A percentile compares a stretch with the other conserved stretches of the same genome.
Conservation (phyloP, 2,888 invertebrate species). For the Stenchaetothrips biformis region DNA sequence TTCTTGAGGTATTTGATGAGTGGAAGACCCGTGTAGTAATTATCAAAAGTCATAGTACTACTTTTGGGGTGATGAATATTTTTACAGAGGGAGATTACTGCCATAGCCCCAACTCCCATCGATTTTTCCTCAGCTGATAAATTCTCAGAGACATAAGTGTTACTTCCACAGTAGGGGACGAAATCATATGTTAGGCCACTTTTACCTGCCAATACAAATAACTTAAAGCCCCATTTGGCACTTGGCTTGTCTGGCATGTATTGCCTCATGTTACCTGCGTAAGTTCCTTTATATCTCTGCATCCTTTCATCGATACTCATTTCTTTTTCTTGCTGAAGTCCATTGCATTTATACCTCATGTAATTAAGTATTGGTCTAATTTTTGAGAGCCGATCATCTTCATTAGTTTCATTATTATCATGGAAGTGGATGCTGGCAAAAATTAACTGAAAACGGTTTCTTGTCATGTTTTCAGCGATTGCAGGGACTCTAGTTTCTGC, state of each 20-base stretch:
- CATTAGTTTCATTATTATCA: conserved; percentile 36
- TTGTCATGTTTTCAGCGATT: conserved; percentile 38
- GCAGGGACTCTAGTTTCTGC: conserved; percentile 35
- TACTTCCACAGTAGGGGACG: conserved; percentile 35
- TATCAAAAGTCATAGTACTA: conserved; percentile 35
- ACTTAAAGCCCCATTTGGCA: conserved; percentile 41
- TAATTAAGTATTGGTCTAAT: conserved; percentile 36
- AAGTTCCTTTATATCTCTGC: conserved; percentile 38
- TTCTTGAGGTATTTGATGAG: conserved; percentile 30
- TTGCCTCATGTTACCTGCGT: conserved; percentile 38
- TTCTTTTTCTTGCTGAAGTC: conserved; percentile 35
- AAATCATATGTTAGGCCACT: conserved; percentile 34
- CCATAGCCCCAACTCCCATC: conserved; percentile 29
- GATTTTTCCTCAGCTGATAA: neutral
- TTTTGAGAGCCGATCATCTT: conserved; percentile 37
- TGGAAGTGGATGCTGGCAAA: conserved; percentile 38
- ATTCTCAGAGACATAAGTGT: neutral
- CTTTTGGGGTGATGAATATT: conserved; percentile 30
- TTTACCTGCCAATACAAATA: conserved; percentile 34
- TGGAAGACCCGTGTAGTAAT: conserved; percentile 34
- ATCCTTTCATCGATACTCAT: conserved; percentile 40
- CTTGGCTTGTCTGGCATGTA: conserved; percentile 44
- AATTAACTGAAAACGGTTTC: conserved; percentile 39
- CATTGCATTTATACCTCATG: conserved; percentile 34
- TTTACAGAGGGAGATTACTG: conserved; percentile 34